Evolutionary conservation across 2,113 vertebrate genomes (phyloP).

Genomic region (Typhlomys cinereus): DNA sequence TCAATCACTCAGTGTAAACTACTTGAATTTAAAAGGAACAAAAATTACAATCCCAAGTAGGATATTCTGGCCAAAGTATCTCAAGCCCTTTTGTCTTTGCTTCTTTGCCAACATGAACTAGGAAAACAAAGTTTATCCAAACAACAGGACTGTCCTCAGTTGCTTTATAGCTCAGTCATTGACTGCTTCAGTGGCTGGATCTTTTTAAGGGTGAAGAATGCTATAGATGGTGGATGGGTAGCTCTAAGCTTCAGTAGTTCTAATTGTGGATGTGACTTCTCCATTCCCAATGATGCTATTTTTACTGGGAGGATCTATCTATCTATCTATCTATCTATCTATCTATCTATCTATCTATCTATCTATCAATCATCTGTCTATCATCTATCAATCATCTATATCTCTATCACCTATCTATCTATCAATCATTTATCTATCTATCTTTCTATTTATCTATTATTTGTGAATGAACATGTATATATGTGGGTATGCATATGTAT

Average conservation of each 20-base stretch:
- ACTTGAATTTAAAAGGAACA: conserved; percentile 40
- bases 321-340: too few species aligned
- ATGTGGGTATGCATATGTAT: too few species aligned
- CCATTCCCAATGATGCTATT: background rate
- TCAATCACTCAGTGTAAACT: conserved; percentile 40
- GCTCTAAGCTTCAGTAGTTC: background rate
- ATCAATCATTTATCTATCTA: too few species aligned
- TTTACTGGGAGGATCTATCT: too few species aligned
- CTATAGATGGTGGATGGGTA: background rate
- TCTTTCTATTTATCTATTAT: too few species aligned
- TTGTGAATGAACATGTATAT: too few species aligned
- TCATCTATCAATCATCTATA: too few species aligned
- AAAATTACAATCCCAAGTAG: conserved; percentile 43
- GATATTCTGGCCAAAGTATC: background rate
- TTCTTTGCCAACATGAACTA: conserved; percentile 14
- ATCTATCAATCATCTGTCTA: too few species aligned
- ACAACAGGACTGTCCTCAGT: background rate
- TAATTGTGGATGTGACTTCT: background rate
- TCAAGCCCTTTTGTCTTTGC: background rate
- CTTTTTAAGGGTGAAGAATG: background rate
- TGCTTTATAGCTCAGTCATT: background rate
- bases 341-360: too few species aligned
- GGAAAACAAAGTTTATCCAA: conserved; percentile 41
- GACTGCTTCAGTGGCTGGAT: background rate
- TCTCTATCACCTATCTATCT: too few species aligned